Percentiles rank a stretch among this genome's conserved stretches.
phyloP scores from a whole-genome alignment of 2,113 vertebrate species.

The Muscicapa adusta region DNA sequence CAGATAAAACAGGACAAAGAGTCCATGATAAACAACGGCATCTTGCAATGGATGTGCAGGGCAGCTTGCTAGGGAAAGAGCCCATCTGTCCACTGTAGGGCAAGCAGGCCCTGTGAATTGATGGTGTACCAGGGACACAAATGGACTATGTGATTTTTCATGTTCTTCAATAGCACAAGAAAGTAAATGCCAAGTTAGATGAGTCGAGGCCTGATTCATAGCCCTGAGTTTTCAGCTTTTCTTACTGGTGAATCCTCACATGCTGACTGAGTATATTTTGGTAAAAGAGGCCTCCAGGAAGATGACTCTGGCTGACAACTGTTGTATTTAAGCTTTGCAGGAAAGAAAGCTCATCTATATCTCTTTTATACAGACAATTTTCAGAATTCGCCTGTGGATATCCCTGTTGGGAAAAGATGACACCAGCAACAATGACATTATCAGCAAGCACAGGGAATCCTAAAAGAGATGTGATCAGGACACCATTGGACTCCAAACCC shows the following conservation, averaged over 20 bases:
- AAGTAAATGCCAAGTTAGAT: not conserved
- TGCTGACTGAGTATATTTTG: not conserved
- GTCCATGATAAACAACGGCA: not conserved
- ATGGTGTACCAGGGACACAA: not conserved
- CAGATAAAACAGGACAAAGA: not conserved
- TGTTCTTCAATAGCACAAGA: not conserved
- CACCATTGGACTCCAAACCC: not conserved
- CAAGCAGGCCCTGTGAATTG: not conserved
- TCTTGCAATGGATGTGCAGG: not conserved
- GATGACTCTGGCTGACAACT: not conserved
- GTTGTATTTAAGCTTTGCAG: not conserved
- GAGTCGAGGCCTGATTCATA: not conserved
- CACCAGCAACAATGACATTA: not conserved
- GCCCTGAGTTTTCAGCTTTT: not conserved
- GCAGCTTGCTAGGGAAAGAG: not conserved
- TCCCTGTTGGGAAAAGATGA: not conserved
- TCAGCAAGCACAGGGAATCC: not conserved
- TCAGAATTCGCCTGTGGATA: not conserved
- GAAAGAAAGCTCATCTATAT: not conserved
- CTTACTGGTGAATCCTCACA: not conserved
- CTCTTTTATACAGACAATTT: not conserved
- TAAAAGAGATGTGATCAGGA: not conserved
- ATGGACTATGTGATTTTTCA: not conserved
- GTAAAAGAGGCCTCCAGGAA: not conserved
- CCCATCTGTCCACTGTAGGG: not conserved